phyloP scores from a whole-genome alignment of 2,113 vertebrate genomes.

The Colaptes auratus region DNA sequence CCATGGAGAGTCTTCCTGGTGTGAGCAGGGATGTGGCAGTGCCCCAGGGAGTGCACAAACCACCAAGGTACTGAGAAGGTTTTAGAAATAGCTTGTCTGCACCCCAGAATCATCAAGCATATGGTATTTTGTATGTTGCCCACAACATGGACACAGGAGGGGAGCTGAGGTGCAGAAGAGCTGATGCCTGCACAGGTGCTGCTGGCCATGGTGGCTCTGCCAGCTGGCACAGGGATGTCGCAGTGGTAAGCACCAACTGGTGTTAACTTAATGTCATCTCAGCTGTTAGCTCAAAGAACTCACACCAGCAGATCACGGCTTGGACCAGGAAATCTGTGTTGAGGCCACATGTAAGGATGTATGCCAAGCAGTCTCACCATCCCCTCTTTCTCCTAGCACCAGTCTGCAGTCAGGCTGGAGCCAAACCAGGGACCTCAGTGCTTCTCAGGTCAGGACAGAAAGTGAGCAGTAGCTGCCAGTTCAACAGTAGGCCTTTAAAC shows the following conservation, averaged over 20 bases:
- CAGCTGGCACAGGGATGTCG: not conserved
- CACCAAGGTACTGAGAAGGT: not conserved
- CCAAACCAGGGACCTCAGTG: not conserved
- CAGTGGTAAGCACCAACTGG: too few species aligned
- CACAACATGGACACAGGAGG: rapidly evolving
- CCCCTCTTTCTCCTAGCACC: not conserved
- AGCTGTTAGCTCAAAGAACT: not conserved
- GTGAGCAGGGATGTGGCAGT: rapidly evolving
- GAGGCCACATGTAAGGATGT: not conserved
- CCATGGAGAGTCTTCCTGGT: not conserved
- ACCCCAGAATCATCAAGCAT: not conserved
- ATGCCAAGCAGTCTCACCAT: not conserved
- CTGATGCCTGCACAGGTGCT: not conserved
- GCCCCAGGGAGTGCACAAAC: not conserved
- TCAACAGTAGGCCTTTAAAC: not conserved
- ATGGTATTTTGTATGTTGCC: not conserved
- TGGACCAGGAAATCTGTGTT: not conserved
- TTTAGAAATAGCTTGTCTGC: not conserved
- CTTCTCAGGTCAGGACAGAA: not conserved
- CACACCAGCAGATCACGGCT: not conserved
- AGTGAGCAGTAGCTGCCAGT: not conserved
- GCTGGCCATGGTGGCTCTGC: not conserved
- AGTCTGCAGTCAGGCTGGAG: not conserved
- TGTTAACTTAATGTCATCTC: not conserved
- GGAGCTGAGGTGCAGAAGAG: not conserved